Base-by-base conservation (phyloP, 2,113 vertebrate genomes). In the Tautogolabrus adspersus region DNA sequence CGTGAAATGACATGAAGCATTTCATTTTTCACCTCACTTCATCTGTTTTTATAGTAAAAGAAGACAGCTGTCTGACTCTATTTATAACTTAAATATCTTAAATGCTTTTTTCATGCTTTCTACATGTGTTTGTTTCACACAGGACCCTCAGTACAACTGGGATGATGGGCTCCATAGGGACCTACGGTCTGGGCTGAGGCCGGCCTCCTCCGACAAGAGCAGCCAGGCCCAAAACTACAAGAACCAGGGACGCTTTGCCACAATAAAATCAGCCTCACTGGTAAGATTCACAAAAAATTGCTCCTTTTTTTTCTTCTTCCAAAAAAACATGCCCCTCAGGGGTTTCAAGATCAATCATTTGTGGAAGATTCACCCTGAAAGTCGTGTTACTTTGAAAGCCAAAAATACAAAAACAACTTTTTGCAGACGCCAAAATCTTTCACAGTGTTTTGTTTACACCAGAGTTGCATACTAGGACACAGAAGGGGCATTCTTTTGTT, bases 221-320 rank as follows among this genome's bases (percentile, higher is more conserved):
- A 96, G 96, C 93, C 96, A 95, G 94, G 95, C 96, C 91, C 96
- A 96, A 87, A 96, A 96, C 94, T 98, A 97, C 95, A 96, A 96
- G 95, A 97, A 96, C 96, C 95, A 96, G 88, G 96, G 97, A 90
- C 96, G 96, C 93, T 98, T 99, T 91, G 96, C 98, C 92, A 99
- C 98, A 92, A 98, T 99, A 93, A 98, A 98, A 94, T 98, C 98
- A 77, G 98, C 98, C 77, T 99, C 98, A 89, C 96, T 99, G 95
- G 98, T 99, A 93, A 96, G 96, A 90, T 46, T 22, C 8, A 19
- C 26, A 26, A 21, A 51, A 68, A 10, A 4, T 21, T 3, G 22
- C 12, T 52, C 64, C 0, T 2, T 3, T 61, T 30, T 26, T 10
- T 12, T 22, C 0, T 52, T 66, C 16, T 30, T 10, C 22, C 49